These are phyloP conservation scores for Pandemis corylana DNA, from an alignment of 2,888 invertebrate species.

Conservation along the genomic window DNA sequence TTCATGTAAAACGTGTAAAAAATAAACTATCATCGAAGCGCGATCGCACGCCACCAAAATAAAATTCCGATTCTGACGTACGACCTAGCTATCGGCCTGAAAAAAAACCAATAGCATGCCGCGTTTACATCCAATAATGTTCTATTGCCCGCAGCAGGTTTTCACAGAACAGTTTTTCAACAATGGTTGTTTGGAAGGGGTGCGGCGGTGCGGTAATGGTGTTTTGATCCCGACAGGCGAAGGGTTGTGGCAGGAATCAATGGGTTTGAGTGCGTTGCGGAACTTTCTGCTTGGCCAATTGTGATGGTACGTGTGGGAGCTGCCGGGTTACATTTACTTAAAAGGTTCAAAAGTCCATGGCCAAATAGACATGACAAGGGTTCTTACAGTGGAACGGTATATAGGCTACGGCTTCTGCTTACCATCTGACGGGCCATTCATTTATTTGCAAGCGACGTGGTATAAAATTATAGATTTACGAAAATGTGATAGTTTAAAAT, in stretches of 20 bases:
- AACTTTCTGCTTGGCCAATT: background rate
- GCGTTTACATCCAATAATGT: slow-evolving; percentile 29
- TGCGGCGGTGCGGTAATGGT: slow-evolving; percentile 15
- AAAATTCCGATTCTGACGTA: slow-evolving; percentile 19
- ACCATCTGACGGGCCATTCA: too few relatives aligned
- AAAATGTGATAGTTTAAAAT: too few relatives aligned
- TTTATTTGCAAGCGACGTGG: too few relatives aligned
- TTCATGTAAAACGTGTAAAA: background rate
- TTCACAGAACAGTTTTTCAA: slow-evolving; percentile 8
- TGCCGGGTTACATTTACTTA: background rate
- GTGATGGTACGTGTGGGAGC: slow-evolving; percentile 1
- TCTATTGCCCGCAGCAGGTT: slow-evolving; percentile 9
- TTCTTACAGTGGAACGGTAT: background rate
- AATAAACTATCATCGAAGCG: background rate
- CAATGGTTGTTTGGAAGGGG: slow-evolving; percentile 22
- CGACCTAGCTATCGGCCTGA: slow-evolving; percentile 2
- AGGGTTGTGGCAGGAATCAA: slow-evolving; percentile 12
- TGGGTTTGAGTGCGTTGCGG: slow-evolving; percentile 4
- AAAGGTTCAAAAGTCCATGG: background rate
- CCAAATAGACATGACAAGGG: background rate
- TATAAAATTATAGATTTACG: too few relatives aligned
- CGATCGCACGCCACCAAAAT: background rate
- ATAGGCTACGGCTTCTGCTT: too few relatives aligned
- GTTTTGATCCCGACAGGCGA: slow-evolving; percentile 20
- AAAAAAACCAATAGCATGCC: slow-evolving; percentile 17